Conservation (phyloP, 2,888 invertebrate genomes). For the Drosophila paracracens region DNA sequence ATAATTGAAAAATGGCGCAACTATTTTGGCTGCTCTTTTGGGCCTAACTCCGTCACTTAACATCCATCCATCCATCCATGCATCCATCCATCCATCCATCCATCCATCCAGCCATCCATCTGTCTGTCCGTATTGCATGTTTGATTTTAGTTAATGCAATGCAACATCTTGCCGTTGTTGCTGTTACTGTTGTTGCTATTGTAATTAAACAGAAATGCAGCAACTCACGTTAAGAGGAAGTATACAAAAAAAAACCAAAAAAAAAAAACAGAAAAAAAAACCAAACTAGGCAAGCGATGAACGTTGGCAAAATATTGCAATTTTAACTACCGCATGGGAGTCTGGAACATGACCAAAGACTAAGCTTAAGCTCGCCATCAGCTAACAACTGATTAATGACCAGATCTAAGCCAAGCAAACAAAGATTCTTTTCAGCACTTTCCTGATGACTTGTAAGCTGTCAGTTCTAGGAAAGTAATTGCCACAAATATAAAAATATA, state of each 20-base stretch:
- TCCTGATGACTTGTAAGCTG: background rate
- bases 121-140: conserved; percentile 68
- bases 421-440: background rate
- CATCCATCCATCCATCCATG: conserved; percentile 38
- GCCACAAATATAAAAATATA: background rate
- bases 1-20: conserved; percentile 78
- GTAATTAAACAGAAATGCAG: conserved; percentile 49
- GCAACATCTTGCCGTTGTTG: conserved; percentile 57
- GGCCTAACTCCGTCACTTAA: conserved; percentile 44
- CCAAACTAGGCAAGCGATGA: conserved; percentile 38
- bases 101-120: conserved; percentile 38
- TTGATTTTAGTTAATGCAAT: conserved; percentile 68
- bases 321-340: conserved; percentile 25
- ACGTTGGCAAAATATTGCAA: background rate
- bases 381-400: background rate
- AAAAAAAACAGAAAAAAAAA: background rate
- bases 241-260: conserved; percentile 2
- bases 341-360: background rate
- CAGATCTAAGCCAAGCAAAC: background rate
- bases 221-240: conserved; percentile 60
- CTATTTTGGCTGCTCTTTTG: conserved; percentile 65
- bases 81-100: conserved; percentile 15
- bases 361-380: background rate
- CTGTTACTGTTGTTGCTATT: conserved; percentile 27
- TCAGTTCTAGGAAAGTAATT: background rate